Evolutionary conservation across 2,113 vertebrate genomes (phyloP), one percentile per base, ranked within the genome.

Genomic region (Hippocampus zosterae): DNA sequence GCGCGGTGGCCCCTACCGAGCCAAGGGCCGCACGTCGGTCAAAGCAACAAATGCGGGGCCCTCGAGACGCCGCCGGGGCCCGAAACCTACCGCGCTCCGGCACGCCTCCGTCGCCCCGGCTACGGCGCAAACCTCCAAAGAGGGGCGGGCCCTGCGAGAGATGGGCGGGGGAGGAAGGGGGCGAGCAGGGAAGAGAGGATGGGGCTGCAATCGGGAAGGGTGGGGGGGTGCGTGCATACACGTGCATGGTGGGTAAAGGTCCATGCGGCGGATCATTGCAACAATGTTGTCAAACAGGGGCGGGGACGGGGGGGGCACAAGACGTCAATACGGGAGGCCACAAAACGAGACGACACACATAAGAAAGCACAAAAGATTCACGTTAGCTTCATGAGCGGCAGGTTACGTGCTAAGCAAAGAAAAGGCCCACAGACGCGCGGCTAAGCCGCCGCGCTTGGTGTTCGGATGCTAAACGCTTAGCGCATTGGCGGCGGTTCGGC

Each of bases 121-220:
- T 92, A 94, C 87, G 90, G 90, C 91, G 89, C 75, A 88, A 92
- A 92, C 92, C 93, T 92, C 67, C 94, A 92, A 87, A 91, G 90
- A 91, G 89, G 92, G 92, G 93, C 85, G 93, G 91, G 92, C 93
- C 94, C 96, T 98, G 95, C 88, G 94, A 93, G 92, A 94, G 86
- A 84, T 75, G 80, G 93, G 91, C 94, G 91, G 93, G 93, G 91
- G 94, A 84, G 76, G 79, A 79, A 91, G 93, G 93, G 89, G 94
- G 93, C 87, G 94, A 92, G 87, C 85, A 94, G 88, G 91, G 93
- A 89, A 96, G 91, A 90, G 95, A 94, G 89, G 92, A 92, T 77
- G 93, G 92, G 90, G 94, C 93, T 94, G 90, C 83, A 91, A 92
- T 75, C 89, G 33, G 33, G 33, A 33, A 33, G 33, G 33, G 33